Evolutionary conservation across 2,113 vertebrate species (phyloP), one percentile per base, ranked within the genome.

Genomic region (Microcebus murinus): DNA sequence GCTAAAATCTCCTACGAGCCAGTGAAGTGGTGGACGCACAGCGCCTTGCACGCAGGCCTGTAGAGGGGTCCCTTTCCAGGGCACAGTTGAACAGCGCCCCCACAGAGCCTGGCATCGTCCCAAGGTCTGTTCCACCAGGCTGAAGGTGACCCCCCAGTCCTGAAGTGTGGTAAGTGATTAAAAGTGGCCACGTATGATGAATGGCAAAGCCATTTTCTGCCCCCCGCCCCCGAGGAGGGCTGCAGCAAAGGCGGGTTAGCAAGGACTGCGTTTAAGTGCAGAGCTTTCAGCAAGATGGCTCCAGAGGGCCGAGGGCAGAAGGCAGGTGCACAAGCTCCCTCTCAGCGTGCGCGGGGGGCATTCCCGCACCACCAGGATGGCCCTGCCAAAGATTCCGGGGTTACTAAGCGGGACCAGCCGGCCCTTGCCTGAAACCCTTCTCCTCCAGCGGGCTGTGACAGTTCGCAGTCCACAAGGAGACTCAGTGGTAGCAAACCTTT

Each of bases 21-120:
- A 87, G 61, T 0, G 18, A n/a, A 0, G 17, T 0, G 42, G 29
- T 6, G 45, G 23, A 10, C 3, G 7, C 1, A 11, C 1, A 0
- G 1, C 0, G 27, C 45, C 67, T 27, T 52, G 31, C 50, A 67
- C 70, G 80, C 14, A 29, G 93, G 27, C 52, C 42, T 6, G 7
- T 1, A 3, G 52, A 42, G 31, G 0, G 34, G 21, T 29, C 27
- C 52, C n/a, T 70, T 65, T n/a, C 50, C 4, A 11, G 31, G 81
- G 27, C 31, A 17, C 50, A 18, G 55, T 48, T 11, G 25, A 68
- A 8, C 15, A 3, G 20, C 2, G 15, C 15, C 77, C 61, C 52
- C 2, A 3, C 57, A 87, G 71, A 55, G 15, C 17, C 8, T 9
- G 0, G 17, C 15, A 5, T 36, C 15, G 14, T 45, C 52, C 50